Base-by-base conservation (phyloP, 2,113 vertebrate species). In the Odocoileus hemionus region DNA sequence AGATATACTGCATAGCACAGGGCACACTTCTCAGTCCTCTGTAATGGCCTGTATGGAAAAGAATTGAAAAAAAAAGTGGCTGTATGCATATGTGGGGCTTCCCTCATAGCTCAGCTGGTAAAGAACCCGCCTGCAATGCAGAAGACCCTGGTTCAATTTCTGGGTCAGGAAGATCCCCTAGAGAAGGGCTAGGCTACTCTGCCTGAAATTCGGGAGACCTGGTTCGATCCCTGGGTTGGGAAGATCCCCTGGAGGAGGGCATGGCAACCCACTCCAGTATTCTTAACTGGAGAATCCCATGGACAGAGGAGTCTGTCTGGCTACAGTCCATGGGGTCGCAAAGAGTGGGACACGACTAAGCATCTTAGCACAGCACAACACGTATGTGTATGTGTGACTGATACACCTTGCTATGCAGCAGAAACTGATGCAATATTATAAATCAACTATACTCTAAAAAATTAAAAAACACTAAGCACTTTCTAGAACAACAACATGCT, bases 301-400 rank as follows among this genome's bases (percentile, higher is more conserved):
- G 33, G 33, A 67, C 64, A 36, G 64, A 5, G 64, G n/a, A 1
- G 16, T 17, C 8, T 67, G 64, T 17, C 4, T 2, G 19, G 64
- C 33, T 67, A 2, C 0, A 17, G 17, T 19, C n/a, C 8, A 8
- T 5, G 33, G 33, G 15, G 64, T 36, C 1, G 0, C 33, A 67
- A n/a, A 10, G 33, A 67, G 64, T n/a, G 3, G 7, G 33, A n/a
- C 16, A 67, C 16, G 0, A 19, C 33, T n/a, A 4, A 67, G 33
- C 0, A 1, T 2, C 33, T n/a, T 33, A 61, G 60, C 60, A 33
- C 6, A 33, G 60, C 60, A 33, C 60, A 33, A 28, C 11, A 13
- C 57, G 2, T 15, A 16, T 61, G 60, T 7, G 28, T 30, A 3
- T 16, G 30, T 33, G 60, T 61, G 4, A 61, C 60, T 15, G 6